phyloP scores from a whole-genome alignment of 2,888 invertebrate genomes.

The Trichogramma dendrolimi region DNA sequence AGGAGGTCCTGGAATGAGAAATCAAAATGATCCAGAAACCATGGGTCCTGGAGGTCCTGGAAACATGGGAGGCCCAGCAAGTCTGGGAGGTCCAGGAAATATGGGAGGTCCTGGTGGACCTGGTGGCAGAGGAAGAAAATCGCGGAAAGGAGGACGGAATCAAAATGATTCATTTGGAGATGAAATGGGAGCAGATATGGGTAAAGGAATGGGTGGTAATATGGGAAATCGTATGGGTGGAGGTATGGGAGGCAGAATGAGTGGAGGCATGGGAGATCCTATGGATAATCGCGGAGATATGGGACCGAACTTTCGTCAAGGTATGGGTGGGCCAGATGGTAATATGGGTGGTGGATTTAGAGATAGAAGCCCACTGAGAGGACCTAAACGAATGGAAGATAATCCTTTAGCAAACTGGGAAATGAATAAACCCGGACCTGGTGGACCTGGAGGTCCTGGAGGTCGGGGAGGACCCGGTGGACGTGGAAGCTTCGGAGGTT shows the following conservation, averaged over 20 bases:
- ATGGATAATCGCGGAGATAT: constrained; percentile 19
- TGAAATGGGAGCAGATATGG: constrained; percentile 20
- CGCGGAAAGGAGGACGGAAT: constrained; percentile 42
- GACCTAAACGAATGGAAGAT: constrained; percentile 32
- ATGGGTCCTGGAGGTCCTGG: constrained; percentile 2
- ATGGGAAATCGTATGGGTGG: constrained; percentile 17
- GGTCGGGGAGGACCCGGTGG: constrained; percentile 23
- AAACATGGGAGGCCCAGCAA: constrained; percentile 30
- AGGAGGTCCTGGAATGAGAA: constrained; percentile 32
- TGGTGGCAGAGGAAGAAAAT: constrained; percentile 28
- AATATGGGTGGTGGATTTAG: constrained; percentile 40
- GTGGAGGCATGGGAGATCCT: constrained; percentile 10
- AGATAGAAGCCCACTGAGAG: constrained; percentile 47
- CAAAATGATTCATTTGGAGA: constrained; percentile 39
- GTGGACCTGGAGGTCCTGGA: constrained; percentile 29
- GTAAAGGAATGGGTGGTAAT: constrained; percentile 8
- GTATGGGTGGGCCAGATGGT: constrained; percentile 21
- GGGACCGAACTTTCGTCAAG: constrained; percentile 20
- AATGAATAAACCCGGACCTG: constrained; percentile 30
- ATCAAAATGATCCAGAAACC: constrained; percentile 22
- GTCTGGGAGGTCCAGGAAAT: constrained; percentile 31
- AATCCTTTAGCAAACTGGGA: constrained; percentile 29
- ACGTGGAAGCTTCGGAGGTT: constrained; percentile 35
- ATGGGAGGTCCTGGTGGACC: constrained; percentile 27
- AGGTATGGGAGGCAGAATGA: constrained; percentile 10